Conservation (phyloP, 2,797 vertebrate genomes). For the Peromyscus nudipes region DNA sequence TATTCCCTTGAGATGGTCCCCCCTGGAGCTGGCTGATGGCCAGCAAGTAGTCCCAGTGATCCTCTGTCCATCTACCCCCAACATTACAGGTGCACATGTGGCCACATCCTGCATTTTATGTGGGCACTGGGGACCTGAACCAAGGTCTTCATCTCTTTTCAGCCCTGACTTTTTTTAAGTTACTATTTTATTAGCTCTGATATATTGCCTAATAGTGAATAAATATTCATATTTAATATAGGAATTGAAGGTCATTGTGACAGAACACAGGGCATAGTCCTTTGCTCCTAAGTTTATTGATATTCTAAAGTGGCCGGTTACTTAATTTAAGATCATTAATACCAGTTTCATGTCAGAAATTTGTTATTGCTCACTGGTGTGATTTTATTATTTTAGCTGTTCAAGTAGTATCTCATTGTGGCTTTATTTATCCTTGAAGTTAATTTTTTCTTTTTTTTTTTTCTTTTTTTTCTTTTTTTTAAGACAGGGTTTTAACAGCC, state of each 20-base stretch:
- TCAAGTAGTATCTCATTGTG: background rate
- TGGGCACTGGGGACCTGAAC: background rate
- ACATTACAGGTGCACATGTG: background rate
- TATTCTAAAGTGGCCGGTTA: background rate
- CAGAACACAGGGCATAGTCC: background rate
- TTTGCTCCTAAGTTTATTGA: background rate
- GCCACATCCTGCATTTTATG: background rate
- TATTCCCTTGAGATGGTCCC: background rate
- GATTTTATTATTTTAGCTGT: background rate
- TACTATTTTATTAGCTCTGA: background rate
- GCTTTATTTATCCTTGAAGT: background rate
- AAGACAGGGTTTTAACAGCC: too few species aligned
- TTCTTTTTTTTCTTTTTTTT: too few species aligned
- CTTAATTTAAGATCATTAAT: background rate
- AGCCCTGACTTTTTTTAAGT: background rate
- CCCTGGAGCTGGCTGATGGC: background rate
- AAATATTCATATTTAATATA: background rate
- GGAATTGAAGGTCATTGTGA: background rate
- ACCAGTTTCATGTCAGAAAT: background rate
- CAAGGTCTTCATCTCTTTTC: background rate
- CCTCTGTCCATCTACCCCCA: background rate
- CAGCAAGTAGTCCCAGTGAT: background rate
- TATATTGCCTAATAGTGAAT: background rate
- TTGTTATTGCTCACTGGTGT: background rate
- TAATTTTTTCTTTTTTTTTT: too few species aligned